phyloP scores from a whole-genome alignment of 2,888 invertebrate genomes.

The Drosophila testacea region DNA sequence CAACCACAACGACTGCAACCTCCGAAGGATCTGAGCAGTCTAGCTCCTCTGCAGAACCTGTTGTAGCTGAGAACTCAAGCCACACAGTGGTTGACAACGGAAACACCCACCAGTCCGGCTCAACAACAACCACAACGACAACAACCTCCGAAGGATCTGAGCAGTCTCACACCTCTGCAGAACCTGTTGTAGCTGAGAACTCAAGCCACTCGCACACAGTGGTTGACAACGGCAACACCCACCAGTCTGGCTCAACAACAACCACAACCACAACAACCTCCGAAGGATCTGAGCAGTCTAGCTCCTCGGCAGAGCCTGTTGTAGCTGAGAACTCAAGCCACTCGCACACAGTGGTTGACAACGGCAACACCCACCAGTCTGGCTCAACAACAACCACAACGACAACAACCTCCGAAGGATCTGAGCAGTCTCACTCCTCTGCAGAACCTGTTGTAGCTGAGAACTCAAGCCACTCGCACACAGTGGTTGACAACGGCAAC shows the following conservation, averaged over 20 bases:
- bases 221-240: neutral
- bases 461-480: neutral
- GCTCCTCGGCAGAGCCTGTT: neutral
- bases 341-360: neutral
- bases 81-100: neutral
- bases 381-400: conserved; percentile 15
- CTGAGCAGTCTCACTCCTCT: neutral
- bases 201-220: neutral
- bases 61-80: neutral
- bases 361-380: conserved; percentile 8
- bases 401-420: conserved; percentile 5
- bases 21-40: neutral
- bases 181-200: neutral
- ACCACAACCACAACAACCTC: conserved; percentile 9
- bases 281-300: neutral
- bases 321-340: neutral
- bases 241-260: conserved; percentile 9
- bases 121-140: conserved; percentile 3
- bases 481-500: neutral
- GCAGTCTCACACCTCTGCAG: neutral
- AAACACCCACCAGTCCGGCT: neutral
- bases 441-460: conserved; percentile 1
- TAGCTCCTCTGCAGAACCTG: neutral
- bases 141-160: neutral
- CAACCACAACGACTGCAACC: conserved; percentile 1